phyloP scores from a whole-genome alignment of 2,888 invertebrate genomes.

The Mimumesa dahlbomi region DNA sequence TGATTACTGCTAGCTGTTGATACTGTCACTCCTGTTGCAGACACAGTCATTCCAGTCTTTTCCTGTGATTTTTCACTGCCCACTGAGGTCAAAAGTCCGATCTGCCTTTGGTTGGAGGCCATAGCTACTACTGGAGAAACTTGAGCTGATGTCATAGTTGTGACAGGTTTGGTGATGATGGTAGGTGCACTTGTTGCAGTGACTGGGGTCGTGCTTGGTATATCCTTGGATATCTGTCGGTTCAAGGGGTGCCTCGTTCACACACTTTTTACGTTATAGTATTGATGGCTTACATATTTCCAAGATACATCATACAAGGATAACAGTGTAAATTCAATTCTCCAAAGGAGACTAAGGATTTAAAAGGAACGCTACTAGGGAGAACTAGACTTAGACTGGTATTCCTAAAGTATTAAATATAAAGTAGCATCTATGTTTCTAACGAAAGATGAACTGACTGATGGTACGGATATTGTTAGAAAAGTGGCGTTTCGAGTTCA shows the following conservation, averaged over 20 bases:
- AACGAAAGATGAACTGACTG: slow-evolving; percentile 33
- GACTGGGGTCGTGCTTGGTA: slow-evolving; percentile 80
- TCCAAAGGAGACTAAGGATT: slow-evolving; percentile 46
- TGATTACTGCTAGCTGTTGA: slow-evolving; percentile 75
- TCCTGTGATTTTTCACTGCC: slow-evolving; percentile 71
- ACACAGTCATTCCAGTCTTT: slow-evolving; percentile 72
- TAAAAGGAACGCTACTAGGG: slow-evolving; percentile 38
- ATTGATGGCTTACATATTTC: slow-evolving; percentile 59
- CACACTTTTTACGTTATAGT: slow-evolving; percentile 68
- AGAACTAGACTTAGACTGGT: slow-evolving; percentile 40
- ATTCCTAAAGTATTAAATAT: slow-evolving; percentile 51
- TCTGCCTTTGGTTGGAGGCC: slow-evolving; percentile 75
- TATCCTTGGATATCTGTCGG: slow-evolving; percentile 84
- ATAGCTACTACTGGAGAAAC: slow-evolving; percentile 75
- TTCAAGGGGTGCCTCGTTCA: slow-evolving; percentile 79
- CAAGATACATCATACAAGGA: slow-evolving; percentile 57
- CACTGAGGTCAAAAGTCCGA: slow-evolving; percentile 74
- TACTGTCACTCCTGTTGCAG: slow-evolving; percentile 74
- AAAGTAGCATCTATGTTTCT: slow-evolving; percentile 47
- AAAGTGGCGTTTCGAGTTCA: slow-evolving; percentile 28
- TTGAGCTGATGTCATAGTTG: slow-evolving; percentile 73
- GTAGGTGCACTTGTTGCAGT: slow-evolving; percentile 79
- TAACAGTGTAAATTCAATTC: slow-evolving; percentile 43
- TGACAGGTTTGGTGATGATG: slow-evolving; percentile 78
- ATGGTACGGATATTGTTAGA: slow-evolving; percentile 39